Evolutionary conservation across 2,113 vertebrate genomes (phyloP), one percentile per base, ranked within the genome.

Genomic region (Chloropsis cyanopogon): DNA sequence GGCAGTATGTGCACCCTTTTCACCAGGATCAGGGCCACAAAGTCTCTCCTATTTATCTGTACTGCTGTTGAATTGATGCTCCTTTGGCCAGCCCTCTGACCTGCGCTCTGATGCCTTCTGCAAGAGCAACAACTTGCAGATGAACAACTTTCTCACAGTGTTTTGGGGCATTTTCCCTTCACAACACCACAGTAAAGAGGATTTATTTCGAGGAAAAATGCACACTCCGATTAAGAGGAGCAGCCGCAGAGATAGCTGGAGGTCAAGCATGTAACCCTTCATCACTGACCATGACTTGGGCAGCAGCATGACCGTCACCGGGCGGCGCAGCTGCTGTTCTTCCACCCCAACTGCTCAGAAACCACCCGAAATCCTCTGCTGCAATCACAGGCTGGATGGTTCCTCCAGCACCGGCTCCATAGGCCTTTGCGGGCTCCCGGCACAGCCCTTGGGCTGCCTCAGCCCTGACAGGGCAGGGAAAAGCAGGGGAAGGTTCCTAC

Each of bases 21-120:
- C 39, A 54, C 25, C 0, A 0, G 11, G 37, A 19, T 46, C 76
- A 59, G 82, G 35, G 33, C 11, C 8, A 50, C 23, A 37, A 41
- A 49, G 26, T 10, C 2, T 60, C 52, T 85, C 14, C 1, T 28
- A 26, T 25, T 54, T 60, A 22, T 0, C 61, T 44, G 19, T 56
- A 10, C 14, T 1, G 3, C 72, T 63, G 1, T 7, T 39, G 35
- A 39, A 5, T 6, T 1, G 0, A 16, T 41, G 29, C 4, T 42
- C 26, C 50, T 73, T 73, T 60, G 79, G 44, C 53, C 35, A 73
- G 10, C 47, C 42, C 41, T 68, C 39, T 75, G 56, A 52, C 24
- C 17, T n/a, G 18, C 0, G 0, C 25, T 73, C 35, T 33, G 2
- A 18, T 4, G 12, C 57, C 49, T 71, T 28, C 25, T 75, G 53